Base-by-base conservation (phyloP, 2,888 invertebrate genomes). In the Oxycera nigricornis region DNA sequence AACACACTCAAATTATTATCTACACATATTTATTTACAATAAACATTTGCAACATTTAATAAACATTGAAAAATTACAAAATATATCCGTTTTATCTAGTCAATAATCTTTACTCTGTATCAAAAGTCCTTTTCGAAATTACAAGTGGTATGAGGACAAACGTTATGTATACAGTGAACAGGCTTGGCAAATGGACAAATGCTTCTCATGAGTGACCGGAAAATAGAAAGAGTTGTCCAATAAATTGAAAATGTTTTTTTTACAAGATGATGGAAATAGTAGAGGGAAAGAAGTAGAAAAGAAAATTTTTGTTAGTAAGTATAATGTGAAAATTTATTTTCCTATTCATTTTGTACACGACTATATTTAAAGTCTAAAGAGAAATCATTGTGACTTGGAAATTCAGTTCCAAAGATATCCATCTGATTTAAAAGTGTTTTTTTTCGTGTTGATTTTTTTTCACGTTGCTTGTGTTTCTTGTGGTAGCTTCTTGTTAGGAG, bases 181-280 rank as follows among this genome's bases (percentile, higher is more conserved):
- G 11, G 65, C 65, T 65, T 39, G 65, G 41, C 39, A 65, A 65
- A 39, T 65, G 61, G 30, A 61, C n/a, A n/a, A 30, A 61, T 61
- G 30, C 61, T 31, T 61, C 61, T 61, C 17, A 61, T 31, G 26
- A 28, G 46, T 46, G 22, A 65, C 65, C 65, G 30, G 65, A 30
- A 65, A 65, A 65, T 65, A 65, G 61, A 31, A 65, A 41, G 24
- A 65, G 39, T 17, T 41, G 41, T 39, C 31, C 39, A 24, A 61
- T 61, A 14, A 4, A 59, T 28, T 28, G 59, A 14, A 28, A 59
- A n/a, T n/a, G n/a, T n/a, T n/a, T n/a, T n/a, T n/a, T n/a, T n/a
- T n/a, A n/a, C n/a, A n/a, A n/a, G n/a, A n/a, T n/a, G n/a, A n/a
- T n/a, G n/a, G n/a, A n/a, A n/a, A 35, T 35, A 55, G 20, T n/a